A percentile compares a stretch with the other conserved stretches of the same genome.
phyloP scores from a whole-genome alignment of 2,797 vertebrate genomes.

The Lindbergichthys nudifrons region DNA sequence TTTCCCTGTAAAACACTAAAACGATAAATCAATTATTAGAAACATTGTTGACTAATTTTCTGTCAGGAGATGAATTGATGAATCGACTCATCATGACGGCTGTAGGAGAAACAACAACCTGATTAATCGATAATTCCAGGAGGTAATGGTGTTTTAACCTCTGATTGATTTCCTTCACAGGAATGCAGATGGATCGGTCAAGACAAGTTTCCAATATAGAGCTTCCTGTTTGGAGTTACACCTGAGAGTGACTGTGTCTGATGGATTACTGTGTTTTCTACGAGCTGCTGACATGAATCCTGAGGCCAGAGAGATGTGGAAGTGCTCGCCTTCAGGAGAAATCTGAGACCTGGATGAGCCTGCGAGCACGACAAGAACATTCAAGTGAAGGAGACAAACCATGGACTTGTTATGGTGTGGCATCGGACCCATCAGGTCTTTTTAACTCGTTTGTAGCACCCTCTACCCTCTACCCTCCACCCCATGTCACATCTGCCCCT shows the following conservation, averaged over 20 bases:
- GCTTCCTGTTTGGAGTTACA: constrained; percentile 81
- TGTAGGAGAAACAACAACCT: background rate
- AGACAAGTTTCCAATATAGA: constrained; percentile 85
- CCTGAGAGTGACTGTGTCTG: constrained; percentile 79
- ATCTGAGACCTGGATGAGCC: constrained; percentile 81
- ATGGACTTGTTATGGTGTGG: constrained; percentile 90
- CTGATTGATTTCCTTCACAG: constrained; percentile 79
- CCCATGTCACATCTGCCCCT: constrained; percentile 87
- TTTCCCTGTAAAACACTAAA: background rate
- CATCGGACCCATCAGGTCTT: constrained; percentile 85
- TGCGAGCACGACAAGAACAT: constrained; percentile 51
- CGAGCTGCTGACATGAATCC: constrained; percentile 88
- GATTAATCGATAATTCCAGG: background rate
- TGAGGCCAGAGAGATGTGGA: constrained; percentile 84
- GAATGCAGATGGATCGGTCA: constrained; percentile 88
- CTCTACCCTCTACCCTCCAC: constrained; percentile 65
- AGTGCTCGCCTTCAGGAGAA: constrained; percentile 80
- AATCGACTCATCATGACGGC: background rate
- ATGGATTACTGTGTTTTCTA: constrained; percentile 79
- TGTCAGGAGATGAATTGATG: background rate
- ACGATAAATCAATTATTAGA: background rate
- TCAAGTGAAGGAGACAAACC: constrained; percentile 73
- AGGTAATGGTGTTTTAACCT: constrained; percentile 10
- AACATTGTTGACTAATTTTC: background rate
- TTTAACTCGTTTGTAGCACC: constrained; percentile 88